phyloP scores from a whole-genome alignment of 2,888 invertebrate genomes.

The Gymnoscelis rufifasciata region DNA sequence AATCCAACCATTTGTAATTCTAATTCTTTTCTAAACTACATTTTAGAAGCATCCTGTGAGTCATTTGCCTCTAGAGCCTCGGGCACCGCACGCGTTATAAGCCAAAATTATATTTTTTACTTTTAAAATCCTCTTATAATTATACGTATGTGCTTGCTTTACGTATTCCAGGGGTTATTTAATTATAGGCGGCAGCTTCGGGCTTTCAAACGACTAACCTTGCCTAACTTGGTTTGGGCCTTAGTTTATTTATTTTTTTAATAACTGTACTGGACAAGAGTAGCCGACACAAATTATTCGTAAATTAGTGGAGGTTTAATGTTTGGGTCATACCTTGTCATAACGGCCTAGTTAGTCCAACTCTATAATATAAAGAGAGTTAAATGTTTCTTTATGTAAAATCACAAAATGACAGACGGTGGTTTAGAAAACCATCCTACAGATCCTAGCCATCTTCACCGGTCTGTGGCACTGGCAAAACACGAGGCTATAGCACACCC shows the following conservation, averaged over 20 bases:
- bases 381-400: too few relatives aligned
- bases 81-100: constrained; percentile 64
- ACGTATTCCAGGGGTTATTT: constrained; percentile 66
- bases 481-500: too few relatives aligned
- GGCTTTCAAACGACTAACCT: constrained; percentile 19
- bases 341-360: too few relatives aligned
- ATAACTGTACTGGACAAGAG: constrained; percentile 8
- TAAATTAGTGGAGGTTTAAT: too few relatives aligned
- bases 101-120: constrained; percentile 43
- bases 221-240: constrained; percentile 13
- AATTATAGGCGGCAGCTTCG: constrained; percentile 56
- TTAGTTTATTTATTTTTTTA: constrained; percentile 15
- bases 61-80: constrained; percentile 28
- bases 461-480: too few relatives aligned
- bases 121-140: constrained; percentile 65
- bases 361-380: too few relatives aligned
- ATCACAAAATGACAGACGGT: too few relatives aligned
- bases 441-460: too few relatives aligned
- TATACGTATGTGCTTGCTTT: constrained; percentile 61
- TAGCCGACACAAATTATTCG: neutral
- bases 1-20: neutral
- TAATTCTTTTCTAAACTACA: constrained; percentile 17
- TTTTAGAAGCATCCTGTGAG: constrained; percentile 19
- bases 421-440: too few relatives aligned
- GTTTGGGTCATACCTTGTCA: too few relatives aligned